Percentiles rank a stretch among this genome's conserved stretches.
phyloP scores from a whole-genome alignment of 1,140 invertebrate species.

The Hyphantria cunea region DNA sequence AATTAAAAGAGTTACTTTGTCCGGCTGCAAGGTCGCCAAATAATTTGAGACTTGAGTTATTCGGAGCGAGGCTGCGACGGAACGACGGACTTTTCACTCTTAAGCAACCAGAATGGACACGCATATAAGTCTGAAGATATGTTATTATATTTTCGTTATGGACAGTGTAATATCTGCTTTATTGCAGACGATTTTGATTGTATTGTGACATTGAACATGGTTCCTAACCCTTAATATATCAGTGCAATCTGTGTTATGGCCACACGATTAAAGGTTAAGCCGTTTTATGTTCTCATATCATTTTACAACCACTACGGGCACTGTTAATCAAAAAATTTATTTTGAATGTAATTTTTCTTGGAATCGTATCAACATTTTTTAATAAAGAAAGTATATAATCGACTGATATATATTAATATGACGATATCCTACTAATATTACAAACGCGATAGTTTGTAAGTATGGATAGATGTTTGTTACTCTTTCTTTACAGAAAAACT shows the following conservation, averaged over 20 bases:
- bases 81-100: constrained; percentile 50
- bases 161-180: constrained; percentile 41
- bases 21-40: constrained; percentile 62
- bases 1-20: constrained; percentile 63
- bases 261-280: constrained; percentile 14
- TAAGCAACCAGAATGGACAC: constrained; percentile 48
- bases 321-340: not conserved
- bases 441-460: no score
- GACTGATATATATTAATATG: no score
- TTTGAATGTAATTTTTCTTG: not conserved
- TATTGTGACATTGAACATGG: constrained; percentile 24
- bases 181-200: constrained; percentile 26
- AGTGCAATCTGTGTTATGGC: constrained; percentile 11
- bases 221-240: constrained; percentile 19
- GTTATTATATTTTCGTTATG: constrained; percentile 71
- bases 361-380: not conserved
- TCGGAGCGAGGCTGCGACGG: constrained; percentile 58
- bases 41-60: constrained; percentile 65
- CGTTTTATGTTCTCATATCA: constrained; percentile 1
- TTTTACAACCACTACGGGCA: not conserved
- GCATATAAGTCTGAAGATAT: constrained; percentile 43
- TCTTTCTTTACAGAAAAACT: no score
- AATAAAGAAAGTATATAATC: not conserved
- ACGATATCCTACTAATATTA: no score
- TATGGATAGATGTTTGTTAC: no score